These are phyloP conservation scores for Drosophila cracens DNA, from an alignment of 2,888 invertebrate species.

Conservation along the genomic window DNA sequence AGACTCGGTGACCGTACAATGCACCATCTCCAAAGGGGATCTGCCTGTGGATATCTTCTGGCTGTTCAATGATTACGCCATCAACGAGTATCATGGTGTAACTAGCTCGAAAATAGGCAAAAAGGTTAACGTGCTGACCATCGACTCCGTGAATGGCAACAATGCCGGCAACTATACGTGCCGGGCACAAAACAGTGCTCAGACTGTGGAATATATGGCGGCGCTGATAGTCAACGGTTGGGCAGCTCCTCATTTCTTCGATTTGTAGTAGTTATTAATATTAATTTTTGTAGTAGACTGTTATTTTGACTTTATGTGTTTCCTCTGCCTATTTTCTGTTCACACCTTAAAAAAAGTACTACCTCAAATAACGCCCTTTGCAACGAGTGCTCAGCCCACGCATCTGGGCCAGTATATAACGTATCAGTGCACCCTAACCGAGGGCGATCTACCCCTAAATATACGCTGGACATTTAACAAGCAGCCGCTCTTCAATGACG, in stretches of 20 bases:
- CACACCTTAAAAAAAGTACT: slow-evolving; percentile 57
- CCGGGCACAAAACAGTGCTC: slow-evolving; percentile 86
- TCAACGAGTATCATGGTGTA: slow-evolving; percentile 86
- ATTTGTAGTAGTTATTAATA: slow-evolving; percentile 13
- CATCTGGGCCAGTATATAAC: slow-evolving; percentile 87
- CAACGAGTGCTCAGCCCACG: slow-evolving; percentile 87
- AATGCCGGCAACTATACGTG: slow-evolving; percentile 87
- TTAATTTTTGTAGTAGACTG: slow-evolving; percentile 7
- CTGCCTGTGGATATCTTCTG: slow-evolving; percentile 88
- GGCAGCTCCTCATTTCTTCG: slow-evolving; percentile 36
- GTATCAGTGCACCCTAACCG: slow-evolving; percentile 87
- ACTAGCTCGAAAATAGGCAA: slow-evolving; percentile 86
- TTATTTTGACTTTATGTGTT: slow-evolving; percentile 18
- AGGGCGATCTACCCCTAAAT: slow-evolving; percentile 89
- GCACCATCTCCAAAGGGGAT: slow-evolving; percentile 89
- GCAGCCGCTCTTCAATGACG: slow-evolving; percentile 82
- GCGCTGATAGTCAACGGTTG: slow-evolving; percentile 86
- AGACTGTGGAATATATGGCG: slow-evolving; percentile 86
- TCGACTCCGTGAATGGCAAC: slow-evolving; percentile 86
- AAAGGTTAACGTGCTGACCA: slow-evolving; percentile 87
- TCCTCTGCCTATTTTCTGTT: slow-evolving; percentile 23
- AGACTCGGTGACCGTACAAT: slow-evolving; percentile 87
- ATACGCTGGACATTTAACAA: slow-evolving; percentile 87
- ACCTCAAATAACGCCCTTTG: slow-evolving; percentile 86
- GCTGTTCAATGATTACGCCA: slow-evolving; percentile 88